Percentiles rank a stretch among this genome's conserved stretches.
Evolutionary conservation across 2,797 vertebrate species (phyloP).

Genomic region (Sternarchorhynchus goeldii): DNA sequence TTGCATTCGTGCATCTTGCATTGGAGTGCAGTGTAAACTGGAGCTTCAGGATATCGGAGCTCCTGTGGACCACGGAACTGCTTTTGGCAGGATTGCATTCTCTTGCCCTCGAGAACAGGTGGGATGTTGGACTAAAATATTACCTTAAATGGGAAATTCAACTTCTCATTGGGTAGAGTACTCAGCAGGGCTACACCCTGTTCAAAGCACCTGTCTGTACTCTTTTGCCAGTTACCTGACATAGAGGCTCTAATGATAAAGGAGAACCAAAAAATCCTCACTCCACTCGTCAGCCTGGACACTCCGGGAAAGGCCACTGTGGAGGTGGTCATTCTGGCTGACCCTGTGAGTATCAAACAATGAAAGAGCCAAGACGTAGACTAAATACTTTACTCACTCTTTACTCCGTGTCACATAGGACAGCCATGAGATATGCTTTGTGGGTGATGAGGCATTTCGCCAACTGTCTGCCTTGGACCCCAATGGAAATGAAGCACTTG

Average conservation of each 20-base stretch:
- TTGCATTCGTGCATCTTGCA: neutral
- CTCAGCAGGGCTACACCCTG: neutral
- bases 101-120: constrained; percentile 93
- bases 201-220: neutral
- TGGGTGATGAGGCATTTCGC: constrained; percentile 91
- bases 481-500: constrained; percentile 79
- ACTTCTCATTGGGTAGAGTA: neutral
- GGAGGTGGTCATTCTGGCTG: constrained; percentile 93
- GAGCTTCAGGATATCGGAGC: constrained; percentile 79
- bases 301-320: constrained; percentile 97
- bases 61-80: constrained; percentile 86
- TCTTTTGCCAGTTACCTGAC: constrained; percentile 75
- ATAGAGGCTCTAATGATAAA: constrained; percentile 88
- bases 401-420: constrained; percentile 74
- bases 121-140: neutral
- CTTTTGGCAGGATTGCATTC: constrained; percentile 94
- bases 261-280: constrained; percentile 89
- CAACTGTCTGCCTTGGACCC: constrained; percentile 89
- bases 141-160: neutral
- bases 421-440: constrained; percentile 95
- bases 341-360: constrained; percentile 84
- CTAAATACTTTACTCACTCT: neutral
- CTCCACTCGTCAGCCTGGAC: constrained; percentile 90
- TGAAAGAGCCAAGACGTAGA: neutral
- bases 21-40: constrained; percentile 84